Conservation (phyloP, 2,888 invertebrate species). For the Caenorhabditis drosophilae region DNA sequence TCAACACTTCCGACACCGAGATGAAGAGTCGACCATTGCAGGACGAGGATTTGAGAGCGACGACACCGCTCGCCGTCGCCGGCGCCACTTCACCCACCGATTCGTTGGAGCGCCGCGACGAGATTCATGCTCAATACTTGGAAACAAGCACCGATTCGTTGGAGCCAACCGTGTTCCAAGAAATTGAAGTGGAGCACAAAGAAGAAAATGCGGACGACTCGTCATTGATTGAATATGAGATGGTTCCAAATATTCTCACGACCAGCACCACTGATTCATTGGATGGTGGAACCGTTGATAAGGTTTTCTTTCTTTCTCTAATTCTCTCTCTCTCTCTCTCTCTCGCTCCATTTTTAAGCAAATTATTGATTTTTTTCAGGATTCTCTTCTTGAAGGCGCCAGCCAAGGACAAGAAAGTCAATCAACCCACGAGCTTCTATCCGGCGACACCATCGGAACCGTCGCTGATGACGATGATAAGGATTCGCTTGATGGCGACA, state of each 20-base stretch:
- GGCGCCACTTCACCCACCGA: constrained; percentile 39
- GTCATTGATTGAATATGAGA: constrained; percentile 41
- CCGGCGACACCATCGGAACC: constrained; percentile 63
- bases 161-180: constrained; percentile 46
- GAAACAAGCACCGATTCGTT: constrained; percentile 54
- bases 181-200: constrained; percentile 30
- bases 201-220: constrained; percentile 22
- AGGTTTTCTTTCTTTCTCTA: constrained; percentile 9
- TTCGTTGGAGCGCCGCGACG: constrained; percentile 32
- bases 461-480: constrained; percentile 55
- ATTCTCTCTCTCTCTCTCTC: no score
- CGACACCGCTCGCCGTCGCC: constrained; percentile 41
- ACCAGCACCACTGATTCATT: constrained; percentile 37
- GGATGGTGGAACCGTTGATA: constrained; percentile 26
- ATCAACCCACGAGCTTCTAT: constrained; percentile 57
- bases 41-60: constrained; percentile 38
- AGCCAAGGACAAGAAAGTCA: constrained; percentile 58
- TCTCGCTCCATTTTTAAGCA: no score
- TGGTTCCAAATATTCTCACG: constrained; percentile 35
- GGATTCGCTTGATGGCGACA: constrained; percentile 63
- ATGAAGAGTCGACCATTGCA: constrained; percentile 39
- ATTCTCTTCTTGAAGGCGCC: constrained; percentile 64
- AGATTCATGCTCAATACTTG: constrained; percentile 24
- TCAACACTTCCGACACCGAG: constrained; percentile 29
- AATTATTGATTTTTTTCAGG: constrained; percentile 26